Base-by-base conservation (phyloP, 2,797 vertebrate genomes). In the Acipenser oxyrinchus region DNA sequence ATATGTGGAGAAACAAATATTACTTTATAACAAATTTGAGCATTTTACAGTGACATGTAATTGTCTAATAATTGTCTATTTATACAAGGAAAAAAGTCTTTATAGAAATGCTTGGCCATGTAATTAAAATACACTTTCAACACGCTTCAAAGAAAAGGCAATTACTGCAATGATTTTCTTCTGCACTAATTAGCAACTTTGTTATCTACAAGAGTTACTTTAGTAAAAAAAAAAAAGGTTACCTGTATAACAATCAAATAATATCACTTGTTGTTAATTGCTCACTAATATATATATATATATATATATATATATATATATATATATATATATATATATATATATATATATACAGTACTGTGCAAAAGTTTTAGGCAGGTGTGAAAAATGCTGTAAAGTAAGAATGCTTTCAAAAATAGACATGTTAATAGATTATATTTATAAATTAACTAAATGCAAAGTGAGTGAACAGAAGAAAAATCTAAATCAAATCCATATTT, bases 121-220 rank as follows among this genome's bases (percentile, higher is more conserved):
- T 84, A 82, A 88, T 88, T 86, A 84, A 84, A 88, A 87, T 84
- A 80, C 80, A 82, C 88, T 88, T 86, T 83, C 83, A 88, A 88
- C 84, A 80, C 80, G 74, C 79, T 73, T 84, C 83, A 85, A 83
- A 82, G 79, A 81, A 80, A 76, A 87, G 83, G 79, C 86, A 86
- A 90, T 91, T 87, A 88, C 74, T 71, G 67, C 82, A 75, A 65
- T 77, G 82, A 55, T 70, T 67, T 67, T 50, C 65, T 62, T 64
- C 66, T 67, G 78, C 84, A 71, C 71, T 79, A 75, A 78, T 81
- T 73, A 73, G 83, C 80, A 83, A 84, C 85, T 84, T 79, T 72
- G 79, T 86, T 88, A 88, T 88, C 84, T 76, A 86, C 87, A 83
- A 80, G 55, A 58, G 68, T 72, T 71, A 74, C 70, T 75, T 60